Conservation (phyloP, 2,113 vertebrate genomes). For the Carassius carassius region DNA sequence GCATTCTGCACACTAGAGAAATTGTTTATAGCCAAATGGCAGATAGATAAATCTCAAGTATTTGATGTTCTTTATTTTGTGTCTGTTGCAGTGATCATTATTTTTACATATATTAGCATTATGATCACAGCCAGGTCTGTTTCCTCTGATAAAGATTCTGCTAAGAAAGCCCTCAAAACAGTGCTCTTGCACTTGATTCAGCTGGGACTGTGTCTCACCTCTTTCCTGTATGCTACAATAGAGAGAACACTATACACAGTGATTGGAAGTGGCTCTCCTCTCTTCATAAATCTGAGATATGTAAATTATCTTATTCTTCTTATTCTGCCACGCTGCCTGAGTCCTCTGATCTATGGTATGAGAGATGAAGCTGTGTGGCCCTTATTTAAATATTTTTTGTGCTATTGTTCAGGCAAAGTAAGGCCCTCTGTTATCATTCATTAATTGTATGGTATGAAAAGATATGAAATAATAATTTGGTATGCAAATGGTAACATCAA, state of each 20-base stretch:
- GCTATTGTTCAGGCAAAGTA: constrained; percentile 6
- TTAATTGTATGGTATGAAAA: constrained; percentile 4
- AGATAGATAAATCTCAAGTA: constrained; percentile 42
- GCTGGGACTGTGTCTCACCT: constrained; percentile 62
- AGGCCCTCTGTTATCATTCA: neutral
- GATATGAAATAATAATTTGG: too few species aligned
- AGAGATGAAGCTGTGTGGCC: constrained; percentile 43
- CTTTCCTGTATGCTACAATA: constrained; percentile 51
- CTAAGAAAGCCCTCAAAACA: constrained; percentile 62
- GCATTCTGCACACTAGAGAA: constrained; percentile 41
- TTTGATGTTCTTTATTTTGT: constrained; percentile 59
- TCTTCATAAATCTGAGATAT: constrained; percentile 46
- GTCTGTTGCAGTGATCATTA: constrained; percentile 45
- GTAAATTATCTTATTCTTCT: constrained; percentile 43
- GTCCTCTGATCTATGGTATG: too few species aligned
- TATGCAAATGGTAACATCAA: constrained; percentile 61
- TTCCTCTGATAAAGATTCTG: constrained; percentile 59
- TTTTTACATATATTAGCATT: constrained; percentile 62
- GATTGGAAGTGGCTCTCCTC: neutral
- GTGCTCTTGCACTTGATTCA: too few species aligned
- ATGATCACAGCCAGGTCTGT: constrained; percentile 63
- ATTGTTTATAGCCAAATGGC: constrained; percentile 53
- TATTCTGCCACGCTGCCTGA: constrained; percentile 50
- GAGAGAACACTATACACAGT: constrained; percentile 13
- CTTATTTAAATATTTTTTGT: constrained; percentile 48